Percentiles rank a stretch among this genome's conserved stretches.
phyloP scores from a whole-genome alignment of 92 coral and sea anemone genomes.

The Parazoanthus atlanticus region DNA sequence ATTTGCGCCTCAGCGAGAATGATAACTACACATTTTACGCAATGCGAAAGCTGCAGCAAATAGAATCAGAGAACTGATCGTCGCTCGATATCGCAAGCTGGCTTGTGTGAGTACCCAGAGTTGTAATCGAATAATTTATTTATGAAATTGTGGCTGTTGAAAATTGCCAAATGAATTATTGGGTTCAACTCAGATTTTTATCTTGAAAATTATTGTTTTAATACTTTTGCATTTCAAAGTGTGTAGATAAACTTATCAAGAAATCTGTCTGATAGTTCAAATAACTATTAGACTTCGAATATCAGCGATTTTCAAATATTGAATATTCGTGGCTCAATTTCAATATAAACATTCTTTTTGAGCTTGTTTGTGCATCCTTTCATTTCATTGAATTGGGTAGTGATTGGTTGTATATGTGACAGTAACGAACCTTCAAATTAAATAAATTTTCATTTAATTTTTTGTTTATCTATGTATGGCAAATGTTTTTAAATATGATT shows the following conservation, averaged over 20 bases:
- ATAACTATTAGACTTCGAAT: not conserved
- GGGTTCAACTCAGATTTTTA: constrained; percentile 15
- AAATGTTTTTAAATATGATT: not conserved
- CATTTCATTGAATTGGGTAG: not conserved
- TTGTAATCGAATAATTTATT: constrained; percentile 13
- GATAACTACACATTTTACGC: not conserved
- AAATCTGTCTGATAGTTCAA: not conserved
- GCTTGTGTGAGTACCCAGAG: not conserved
- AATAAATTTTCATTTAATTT: not conserved
- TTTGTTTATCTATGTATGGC: not conserved
- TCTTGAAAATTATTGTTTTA: not conserved
- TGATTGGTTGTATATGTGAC: not conserved
- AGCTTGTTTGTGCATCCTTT: not conserved
- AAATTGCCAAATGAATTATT: constrained; percentile 23
- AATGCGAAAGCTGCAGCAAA: not conserved
- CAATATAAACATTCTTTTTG: constrained; percentile 3
- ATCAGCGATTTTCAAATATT: not conserved
- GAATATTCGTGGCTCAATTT: not conserved
- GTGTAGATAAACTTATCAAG: not conserved
- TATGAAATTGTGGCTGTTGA: constrained; percentile 24
- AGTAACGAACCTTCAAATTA: not conserved
- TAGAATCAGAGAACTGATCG: not conserved
- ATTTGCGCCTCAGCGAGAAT: not conserved
- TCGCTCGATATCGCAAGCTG: constrained; percentile 10
- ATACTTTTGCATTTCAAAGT: not conserved